Percentiles rank a stretch among this genome's conserved stretches.
phyloP scores from a whole-genome alignment of 2,113 vertebrate genomes.

The Sceloporus tristichus region DNA sequence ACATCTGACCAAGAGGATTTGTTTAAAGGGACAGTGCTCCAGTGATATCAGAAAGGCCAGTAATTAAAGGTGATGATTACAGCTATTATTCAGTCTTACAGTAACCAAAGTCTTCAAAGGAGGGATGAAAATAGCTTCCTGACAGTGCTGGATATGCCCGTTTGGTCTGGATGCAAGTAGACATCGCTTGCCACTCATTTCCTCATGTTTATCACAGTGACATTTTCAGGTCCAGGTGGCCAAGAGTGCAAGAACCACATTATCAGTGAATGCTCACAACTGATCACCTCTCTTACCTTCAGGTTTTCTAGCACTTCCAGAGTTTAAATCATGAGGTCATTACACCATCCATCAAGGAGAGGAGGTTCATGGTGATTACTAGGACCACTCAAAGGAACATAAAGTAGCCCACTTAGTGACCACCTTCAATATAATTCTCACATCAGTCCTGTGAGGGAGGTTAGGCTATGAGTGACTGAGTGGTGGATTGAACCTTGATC shows the following conservation, averaged over 20 bases:
- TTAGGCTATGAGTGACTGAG: neutral
- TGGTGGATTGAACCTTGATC: neutral
- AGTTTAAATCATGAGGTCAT: neutral
- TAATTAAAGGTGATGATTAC: constrained; percentile 23
- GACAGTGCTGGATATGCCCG: neutral
- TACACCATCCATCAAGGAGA: neutral
- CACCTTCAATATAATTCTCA: neutral
- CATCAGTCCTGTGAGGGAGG: neutral
- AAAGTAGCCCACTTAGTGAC: neutral
- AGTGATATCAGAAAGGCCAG: neutral
- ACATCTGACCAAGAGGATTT: constrained; percentile 3
- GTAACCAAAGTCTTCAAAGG: neutral
- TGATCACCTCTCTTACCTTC: neutral
- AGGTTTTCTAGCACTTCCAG: neutral
- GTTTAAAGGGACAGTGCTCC: neutral
- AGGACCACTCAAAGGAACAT: neutral
- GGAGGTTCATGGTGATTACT: neutral
- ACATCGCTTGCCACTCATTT: neutral
- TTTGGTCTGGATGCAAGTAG: neutral
- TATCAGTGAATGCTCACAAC: neutral
- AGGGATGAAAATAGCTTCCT: neutral
- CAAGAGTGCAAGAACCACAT: neutral
- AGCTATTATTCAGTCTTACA: constrained; percentile 6
- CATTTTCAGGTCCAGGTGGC: neutral
- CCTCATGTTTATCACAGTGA: neutral